Percentiles rank a stretch among this genome's conserved stretches.
phyloP scores from a whole-genome alignment of 2,113 vertebrate genomes.

The rabbit (Oryctolagus cuniculus) region mOryCun1.1 NC_091434.1:164137001-164137500 shows the following conservation, averaged over 20 bases:
- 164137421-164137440: neutral
- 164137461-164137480: neutral
- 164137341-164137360: neutral
- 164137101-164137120: neutral
- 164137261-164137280: neutral
- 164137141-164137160: neutral
- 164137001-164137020: neutral
- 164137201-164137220: neutral
- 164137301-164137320: neutral
- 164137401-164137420: neutral
- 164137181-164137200: neutral
- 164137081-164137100: neutral
- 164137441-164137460: neutral
- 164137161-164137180: neutral
- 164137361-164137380: neutral
- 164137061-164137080: neutral
- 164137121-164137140: neutral
- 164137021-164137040: neutral
- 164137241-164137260: neutral
- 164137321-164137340: constrained; percentile 39
- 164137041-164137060: neutral
- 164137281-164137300: neutral
- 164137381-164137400: neutral
- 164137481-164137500: constrained; percentile 5
- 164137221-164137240: neutral